Evolutionary conservation across 1,140 invertebrate species (phyloP).

Genomic region (Dufourea novaeangliae): DNA sequence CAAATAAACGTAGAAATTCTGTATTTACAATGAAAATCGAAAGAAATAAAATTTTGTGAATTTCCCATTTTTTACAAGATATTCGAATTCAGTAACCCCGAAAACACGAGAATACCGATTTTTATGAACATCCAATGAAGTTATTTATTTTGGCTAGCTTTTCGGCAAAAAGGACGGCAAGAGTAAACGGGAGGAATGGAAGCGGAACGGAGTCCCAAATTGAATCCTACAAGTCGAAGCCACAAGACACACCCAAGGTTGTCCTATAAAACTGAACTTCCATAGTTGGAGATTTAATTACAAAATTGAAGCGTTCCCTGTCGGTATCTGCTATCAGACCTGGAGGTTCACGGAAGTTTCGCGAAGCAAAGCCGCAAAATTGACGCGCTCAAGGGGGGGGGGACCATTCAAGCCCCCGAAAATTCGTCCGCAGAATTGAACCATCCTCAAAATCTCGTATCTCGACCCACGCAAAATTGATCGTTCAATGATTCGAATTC

Average conservation of each 20-base stretch:
- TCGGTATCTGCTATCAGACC: no score
- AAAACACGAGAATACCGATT: no score
- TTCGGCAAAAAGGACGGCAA: no score
- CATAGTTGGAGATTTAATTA: slow-evolving; percentile 18
- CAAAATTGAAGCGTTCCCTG: slow-evolving; percentile 16
- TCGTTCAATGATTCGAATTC: not conserved
- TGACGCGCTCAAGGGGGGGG: no score
- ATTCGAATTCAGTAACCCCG: no score
- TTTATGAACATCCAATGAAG: no score
- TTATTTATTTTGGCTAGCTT: no score
- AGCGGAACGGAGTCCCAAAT: slow-evolving; percentile 10
- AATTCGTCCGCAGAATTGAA: slow-evolving; percentile 2
- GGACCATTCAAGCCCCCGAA: not conserved
- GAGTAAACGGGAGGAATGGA: no score
- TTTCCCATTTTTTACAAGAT: no score
- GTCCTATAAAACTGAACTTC: slow-evolving; percentile 20
- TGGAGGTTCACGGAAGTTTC: not conserved
- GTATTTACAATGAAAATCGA: no score
- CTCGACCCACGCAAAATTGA: not conserved
- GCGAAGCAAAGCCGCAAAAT: not conserved
- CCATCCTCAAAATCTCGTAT: not conserved
- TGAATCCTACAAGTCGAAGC: slow-evolving; percentile 32
- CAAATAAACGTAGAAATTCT: no score
- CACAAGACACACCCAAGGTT: slow-evolving; percentile 8
- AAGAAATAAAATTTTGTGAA: no score